Percentiles rank a stretch among this genome's conserved stretches.
These are phyloP conservation scores for Lepidochrysops patricia DNA, from an alignment of 2,888 invertebrate species.

Conservation along the genomic window DNA sequence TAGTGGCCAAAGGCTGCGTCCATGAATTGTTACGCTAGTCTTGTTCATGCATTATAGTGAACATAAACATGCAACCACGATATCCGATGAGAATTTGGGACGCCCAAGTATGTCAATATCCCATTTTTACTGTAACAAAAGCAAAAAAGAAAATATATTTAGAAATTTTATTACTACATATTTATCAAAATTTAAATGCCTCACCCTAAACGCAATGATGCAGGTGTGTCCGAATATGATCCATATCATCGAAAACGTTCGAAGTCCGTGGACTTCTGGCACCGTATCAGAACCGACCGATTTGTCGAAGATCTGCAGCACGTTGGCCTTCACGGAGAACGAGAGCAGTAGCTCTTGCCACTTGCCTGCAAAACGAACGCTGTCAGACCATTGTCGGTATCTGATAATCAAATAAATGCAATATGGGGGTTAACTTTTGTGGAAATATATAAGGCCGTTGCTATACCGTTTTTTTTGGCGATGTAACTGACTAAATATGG, in stretches of 20 bases:
- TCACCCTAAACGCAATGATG: slow-evolving; percentile 83
- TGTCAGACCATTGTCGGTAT: background rate
- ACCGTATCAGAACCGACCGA: slow-evolving; percentile 87
- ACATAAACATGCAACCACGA: too few species aligned
- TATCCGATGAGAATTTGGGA: too few species aligned
- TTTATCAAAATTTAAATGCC: background rate
- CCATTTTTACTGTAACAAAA: too few species aligned
- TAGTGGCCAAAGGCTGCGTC: too few species aligned
- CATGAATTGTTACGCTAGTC: too few species aligned
- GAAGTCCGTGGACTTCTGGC: slow-evolving; percentile 81
- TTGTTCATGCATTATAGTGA: too few species aligned
- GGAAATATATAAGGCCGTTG: background rate
- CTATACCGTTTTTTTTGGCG: background rate
- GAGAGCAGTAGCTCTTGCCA: slow-evolving; percentile 82
- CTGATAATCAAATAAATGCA: background rate
- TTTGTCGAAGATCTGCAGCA: slow-evolving; percentile 86
- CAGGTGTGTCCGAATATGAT: slow-evolving; percentile 83
- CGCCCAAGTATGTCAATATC: too few species aligned
- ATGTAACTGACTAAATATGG: background rate
- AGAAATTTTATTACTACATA: too few species aligned
- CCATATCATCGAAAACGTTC: slow-evolving; percentile 81
- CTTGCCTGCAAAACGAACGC: slow-evolving; percentile 54
- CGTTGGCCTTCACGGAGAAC: slow-evolving; percentile 84
- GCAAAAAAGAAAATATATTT: too few species aligned
- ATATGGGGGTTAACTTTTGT: background rate